These are phyloP conservation scores for Psophia crepitans DNA, from an alignment of 2,113 vertebrate genomes.

Conservation along the genomic window DNA sequence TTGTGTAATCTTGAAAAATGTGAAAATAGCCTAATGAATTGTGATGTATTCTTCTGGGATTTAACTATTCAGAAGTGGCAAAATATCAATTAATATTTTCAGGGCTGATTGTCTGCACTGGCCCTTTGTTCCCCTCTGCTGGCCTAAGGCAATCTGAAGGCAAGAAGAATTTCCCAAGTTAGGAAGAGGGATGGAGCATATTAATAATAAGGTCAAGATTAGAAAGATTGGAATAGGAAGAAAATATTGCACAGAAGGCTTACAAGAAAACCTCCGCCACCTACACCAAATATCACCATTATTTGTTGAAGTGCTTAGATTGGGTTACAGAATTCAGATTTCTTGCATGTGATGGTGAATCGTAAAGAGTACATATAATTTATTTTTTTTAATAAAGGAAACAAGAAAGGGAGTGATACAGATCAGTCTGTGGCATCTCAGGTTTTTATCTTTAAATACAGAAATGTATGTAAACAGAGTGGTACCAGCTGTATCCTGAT, in stretches of 20 bases:
- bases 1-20: background rate
- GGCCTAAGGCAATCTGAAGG: slow-evolving; percentile 26
- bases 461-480: background rate
- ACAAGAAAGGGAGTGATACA: background rate
- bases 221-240: background rate
- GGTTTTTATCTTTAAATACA: background rate
- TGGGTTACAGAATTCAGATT: background rate
- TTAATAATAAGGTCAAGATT: slow-evolving; percentile 57
- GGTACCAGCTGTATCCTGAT: background rate
- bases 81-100: slow-evolving; percentile 52
- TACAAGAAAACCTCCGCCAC: background rate
- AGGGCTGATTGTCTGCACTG: background rate
- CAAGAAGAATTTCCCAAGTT: slow-evolving; percentile 50
- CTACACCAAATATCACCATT: background rate
- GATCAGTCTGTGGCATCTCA: background rate
- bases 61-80: slow-evolving; percentile 15
- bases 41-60: background rate
- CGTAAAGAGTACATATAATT: background rate
- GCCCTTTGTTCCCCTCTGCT: background rate
- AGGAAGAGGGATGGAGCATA: background rate
- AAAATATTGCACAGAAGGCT: background rate
- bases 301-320: background rate
- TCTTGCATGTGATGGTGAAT: background rate
- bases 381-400: too few species aligned
- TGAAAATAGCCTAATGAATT: slow-evolving; percentile 15